Conservation (phyloP, 2,888 invertebrate genomes). For the Prosopocoilus inquinatus region DNA sequence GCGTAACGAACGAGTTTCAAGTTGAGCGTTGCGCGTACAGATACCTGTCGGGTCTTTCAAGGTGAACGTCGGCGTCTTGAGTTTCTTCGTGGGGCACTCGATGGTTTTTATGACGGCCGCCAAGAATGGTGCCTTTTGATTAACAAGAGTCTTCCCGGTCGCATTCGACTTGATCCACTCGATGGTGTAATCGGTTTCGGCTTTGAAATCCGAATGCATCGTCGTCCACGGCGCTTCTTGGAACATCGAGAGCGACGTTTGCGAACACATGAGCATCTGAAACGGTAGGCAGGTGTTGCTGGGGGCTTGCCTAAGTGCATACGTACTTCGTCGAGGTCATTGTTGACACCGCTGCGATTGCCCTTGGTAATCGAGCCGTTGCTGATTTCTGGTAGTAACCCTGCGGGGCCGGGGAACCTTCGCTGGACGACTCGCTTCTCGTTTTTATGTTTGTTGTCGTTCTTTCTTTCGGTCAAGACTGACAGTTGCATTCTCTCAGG, state of each 20-base stretch:
- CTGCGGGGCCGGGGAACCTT: neutral
- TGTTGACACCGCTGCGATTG: no score
- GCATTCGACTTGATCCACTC: slow-evolving; percentile 40
- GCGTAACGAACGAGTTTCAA: neutral
- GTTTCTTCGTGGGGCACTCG: slow-evolving; percentile 22
- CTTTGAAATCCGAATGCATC: slow-evolving; percentile 33
- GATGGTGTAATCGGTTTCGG: slow-evolving; percentile 34
- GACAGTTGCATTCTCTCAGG: no score
- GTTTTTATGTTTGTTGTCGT: neutral
- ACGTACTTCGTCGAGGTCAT: no score
- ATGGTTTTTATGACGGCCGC: slow-evolving; percentile 39
- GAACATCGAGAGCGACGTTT: slow-evolving; percentile 32
- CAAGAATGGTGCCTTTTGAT: slow-evolving; percentile 42
- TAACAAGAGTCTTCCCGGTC: slow-evolving; percentile 30
- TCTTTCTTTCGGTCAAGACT: no score
- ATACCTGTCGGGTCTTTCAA: slow-evolving; percentile 42
- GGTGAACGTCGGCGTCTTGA: slow-evolving; percentile 32
- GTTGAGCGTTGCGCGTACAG: neutral
- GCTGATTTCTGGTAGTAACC: neutral
- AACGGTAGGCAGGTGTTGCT: no score
- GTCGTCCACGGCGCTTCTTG: slow-evolving; percentile 35
- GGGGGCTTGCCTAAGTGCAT: no score
- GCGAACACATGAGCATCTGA: slow-evolving; percentile 31
- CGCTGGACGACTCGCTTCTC: neutral
- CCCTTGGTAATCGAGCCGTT: no score